Percentiles rank a stretch among this genome's conserved stretches.
These are phyloP conservation scores for Linyphia triangularis DNA, from an alignment of 2,888 invertebrate genomes.

Conservation along the genomic window DNA sequence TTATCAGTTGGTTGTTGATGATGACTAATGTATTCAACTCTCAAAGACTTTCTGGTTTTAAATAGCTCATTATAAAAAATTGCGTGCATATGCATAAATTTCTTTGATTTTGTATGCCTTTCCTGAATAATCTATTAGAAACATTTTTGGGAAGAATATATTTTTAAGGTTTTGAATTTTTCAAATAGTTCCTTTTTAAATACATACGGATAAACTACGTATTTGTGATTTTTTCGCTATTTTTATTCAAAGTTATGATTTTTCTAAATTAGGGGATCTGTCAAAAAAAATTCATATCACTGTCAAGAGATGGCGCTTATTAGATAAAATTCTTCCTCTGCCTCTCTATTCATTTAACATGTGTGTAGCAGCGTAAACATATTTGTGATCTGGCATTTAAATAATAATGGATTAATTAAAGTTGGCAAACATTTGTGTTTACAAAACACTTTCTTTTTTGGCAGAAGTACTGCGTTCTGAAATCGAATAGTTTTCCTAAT, in stretches of 20 bases:
- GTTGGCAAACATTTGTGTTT: not conserved
- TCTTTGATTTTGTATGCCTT: too few species aligned
- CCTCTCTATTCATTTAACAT: slow-evolving; percentile 20
- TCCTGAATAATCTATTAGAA: too few species aligned
- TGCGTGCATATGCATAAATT: too few species aligned
- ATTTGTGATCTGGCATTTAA: slow-evolving; percentile 29
- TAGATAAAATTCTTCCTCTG: not conserved
- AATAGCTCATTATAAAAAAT: too few species aligned
- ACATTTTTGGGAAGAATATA: too few species aligned
- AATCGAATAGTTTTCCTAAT: not conserved
- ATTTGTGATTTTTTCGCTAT: not conserved
- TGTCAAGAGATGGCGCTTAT: slow-evolving; percentile 64
- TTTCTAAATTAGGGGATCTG: not conserved
- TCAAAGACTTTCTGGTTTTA: too few species aligned
- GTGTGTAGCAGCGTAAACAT: slow-evolving; percentile 63
- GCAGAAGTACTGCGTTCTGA: not conserved
- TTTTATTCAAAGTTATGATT: too few species aligned
- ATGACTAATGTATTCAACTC: too few species aligned
- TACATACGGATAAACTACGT: not conserved
- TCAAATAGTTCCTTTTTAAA: not conserved
- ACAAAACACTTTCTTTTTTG: not conserved
- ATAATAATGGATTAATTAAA: slow-evolving; percentile 9
- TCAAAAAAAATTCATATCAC: slow-evolving; percentile 45
- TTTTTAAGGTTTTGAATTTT: too few species aligned
- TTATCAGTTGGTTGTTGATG: too few species aligned